phyloP scores from a whole-genome alignment of 2,888 invertebrate species.

The Koerneria pararmatus region DNA sequence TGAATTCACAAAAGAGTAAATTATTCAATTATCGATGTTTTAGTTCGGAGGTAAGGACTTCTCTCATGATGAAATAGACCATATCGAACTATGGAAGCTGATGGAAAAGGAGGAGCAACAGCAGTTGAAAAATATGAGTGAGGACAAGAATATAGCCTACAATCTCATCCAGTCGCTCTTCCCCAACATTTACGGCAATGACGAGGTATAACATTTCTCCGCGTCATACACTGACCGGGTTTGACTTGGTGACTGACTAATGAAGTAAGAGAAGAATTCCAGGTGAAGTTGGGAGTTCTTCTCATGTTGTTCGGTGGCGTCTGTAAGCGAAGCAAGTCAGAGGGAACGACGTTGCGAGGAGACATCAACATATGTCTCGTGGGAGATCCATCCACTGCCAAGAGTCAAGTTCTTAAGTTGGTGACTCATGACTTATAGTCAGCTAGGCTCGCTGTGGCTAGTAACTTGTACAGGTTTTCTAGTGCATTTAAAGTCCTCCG shows the following conservation, averaged over 20 bases:
- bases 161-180: slow-evolving; percentile 87
- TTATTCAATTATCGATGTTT: too few relatives aligned
- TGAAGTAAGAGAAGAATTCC: neutral
- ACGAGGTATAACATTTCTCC: slow-evolving; percentile 35
- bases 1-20: too few relatives aligned
- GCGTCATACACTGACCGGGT: too few relatives aligned
- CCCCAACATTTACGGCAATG: slow-evolving; percentile 81
- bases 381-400: slow-evolving; percentile 97
- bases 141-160: slow-evolving; percentile 80
- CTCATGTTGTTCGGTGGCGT: slow-evolving; percentile 96
- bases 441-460: too few relatives aligned
- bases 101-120: slow-evolving; percentile 75
- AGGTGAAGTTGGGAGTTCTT: slow-evolving; percentile 78
- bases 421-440: too few relatives aligned
- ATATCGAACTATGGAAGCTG: slow-evolving; percentile 60
- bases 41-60: slow-evolving; percentile 76
- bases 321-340: slow-evolving; percentile 78
- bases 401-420: slow-evolving; percentile 88
- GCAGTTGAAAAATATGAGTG: slow-evolving; percentile 64
- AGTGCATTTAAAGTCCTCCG: too few relatives aligned
- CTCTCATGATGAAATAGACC: slow-evolving; percentile 80
- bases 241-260: too few relatives aligned
- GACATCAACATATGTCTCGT: slow-evolving; percentile 97
- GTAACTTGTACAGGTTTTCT: too few relatives aligned
- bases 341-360: slow-evolving; percentile 85